Percentiles rank a stretch among this genome's conserved stretches.
Conservation (phyloP, 2,797 vertebrate species). For the Pachyuromys duprasi region DNA sequence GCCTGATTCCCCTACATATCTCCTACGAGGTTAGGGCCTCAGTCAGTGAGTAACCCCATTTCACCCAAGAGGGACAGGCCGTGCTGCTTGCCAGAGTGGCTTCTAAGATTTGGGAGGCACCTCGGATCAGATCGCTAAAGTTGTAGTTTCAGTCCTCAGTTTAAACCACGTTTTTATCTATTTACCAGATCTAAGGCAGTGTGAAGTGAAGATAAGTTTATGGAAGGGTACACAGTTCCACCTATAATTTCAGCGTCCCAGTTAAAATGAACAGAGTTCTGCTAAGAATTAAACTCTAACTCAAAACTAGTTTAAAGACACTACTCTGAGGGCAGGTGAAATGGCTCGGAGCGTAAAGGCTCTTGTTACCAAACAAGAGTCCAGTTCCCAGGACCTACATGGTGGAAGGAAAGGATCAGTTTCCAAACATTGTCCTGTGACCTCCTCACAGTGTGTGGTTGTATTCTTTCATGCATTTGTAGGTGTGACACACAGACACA, state of each 20-base stretch:
- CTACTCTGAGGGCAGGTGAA: background rate
- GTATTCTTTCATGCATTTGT: background rate
- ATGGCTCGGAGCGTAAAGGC: background rate
- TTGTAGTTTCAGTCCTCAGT: background rate
- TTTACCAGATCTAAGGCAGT: background rate
- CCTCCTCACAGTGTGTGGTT: background rate
- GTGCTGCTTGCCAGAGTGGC: background rate
- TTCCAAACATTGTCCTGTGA: background rate
- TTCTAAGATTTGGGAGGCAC: background rate
- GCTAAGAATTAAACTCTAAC: slow-evolving; percentile 25
- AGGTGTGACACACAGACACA: background rate
- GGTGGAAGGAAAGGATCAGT: background rate
- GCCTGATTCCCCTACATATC: background rate
- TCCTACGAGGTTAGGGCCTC: background rate
- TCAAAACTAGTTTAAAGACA: slow-evolving; percentile 32
- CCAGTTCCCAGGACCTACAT: background rate
- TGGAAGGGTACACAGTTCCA: background rate
- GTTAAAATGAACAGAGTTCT: slow-evolving; percentile 37
- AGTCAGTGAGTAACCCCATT: background rate
- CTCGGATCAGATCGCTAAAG: slow-evolving; percentile 1
- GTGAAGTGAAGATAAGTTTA: background rate
- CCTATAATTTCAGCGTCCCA: background rate
- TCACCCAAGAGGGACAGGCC: slow-evolving; percentile 3
- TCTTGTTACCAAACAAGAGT: background rate
- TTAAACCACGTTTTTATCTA: background rate